Evolutionary conservation across 2,888 invertebrate species (phyloP).

Genomic region (Candidula unifasciata): DNA sequence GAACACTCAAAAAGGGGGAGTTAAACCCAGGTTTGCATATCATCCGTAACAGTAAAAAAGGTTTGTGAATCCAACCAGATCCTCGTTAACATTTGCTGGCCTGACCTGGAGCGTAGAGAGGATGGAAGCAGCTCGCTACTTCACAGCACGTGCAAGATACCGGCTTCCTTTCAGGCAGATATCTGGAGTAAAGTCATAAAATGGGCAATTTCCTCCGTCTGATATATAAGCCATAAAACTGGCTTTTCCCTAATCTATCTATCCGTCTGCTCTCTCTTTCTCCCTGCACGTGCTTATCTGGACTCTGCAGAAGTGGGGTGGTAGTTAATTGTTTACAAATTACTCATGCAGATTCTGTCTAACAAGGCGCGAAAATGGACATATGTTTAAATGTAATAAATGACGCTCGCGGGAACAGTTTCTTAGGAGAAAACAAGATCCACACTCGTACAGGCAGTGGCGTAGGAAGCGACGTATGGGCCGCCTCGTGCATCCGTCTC

Average conservation of each 20-base stretch:
- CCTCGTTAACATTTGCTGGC: background rate
- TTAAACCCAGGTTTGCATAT: background rate
- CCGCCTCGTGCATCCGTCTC: too few relatives aligned
- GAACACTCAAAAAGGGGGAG: too few relatives aligned
- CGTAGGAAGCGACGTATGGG: too few relatives aligned
- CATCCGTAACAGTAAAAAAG: background rate
- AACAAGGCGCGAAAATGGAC: background rate
- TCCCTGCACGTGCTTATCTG: background rate
- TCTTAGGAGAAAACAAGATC: too few relatives aligned
- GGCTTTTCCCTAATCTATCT: background rate
- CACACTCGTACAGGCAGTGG: too few relatives aligned
- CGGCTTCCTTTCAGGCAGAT: background rate
- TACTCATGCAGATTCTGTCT: background rate
- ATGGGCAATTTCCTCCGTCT: background rate
- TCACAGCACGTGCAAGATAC: background rate
- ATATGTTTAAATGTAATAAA: too few relatives aligned
- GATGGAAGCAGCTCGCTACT: background rate
- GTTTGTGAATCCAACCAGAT: background rate
- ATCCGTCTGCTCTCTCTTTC: background rate
- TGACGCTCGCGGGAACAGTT: too few relatives aligned
- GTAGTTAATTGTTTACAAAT: background rate
- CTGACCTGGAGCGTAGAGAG: background rate
- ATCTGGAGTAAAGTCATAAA: background rate
- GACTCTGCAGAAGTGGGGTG: background rate
- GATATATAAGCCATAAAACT: background rate